Base-by-base conservation (phyloP, 1,140 invertebrate genomes). In the Diabrotica virgifera region DNA sequence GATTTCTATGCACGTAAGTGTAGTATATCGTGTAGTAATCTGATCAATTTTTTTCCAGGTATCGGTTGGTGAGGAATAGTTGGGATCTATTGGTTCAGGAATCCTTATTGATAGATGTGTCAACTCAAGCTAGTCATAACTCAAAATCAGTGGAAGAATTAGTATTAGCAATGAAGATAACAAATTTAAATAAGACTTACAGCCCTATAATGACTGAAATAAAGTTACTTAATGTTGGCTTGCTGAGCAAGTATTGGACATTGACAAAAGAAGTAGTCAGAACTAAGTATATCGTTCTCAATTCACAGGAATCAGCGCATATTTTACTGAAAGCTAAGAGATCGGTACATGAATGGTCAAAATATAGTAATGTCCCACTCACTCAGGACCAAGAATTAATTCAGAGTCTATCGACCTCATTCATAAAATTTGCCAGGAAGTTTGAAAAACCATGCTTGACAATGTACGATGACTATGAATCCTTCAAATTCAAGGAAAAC, bases 11-110 rank as follows among this genome's bases (percentile, higher is more conserved):
- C n/a, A n/a, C n/a, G n/a, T n/a, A n/a, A n/a, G n/a, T n/a, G n/a
- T n/a, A n/a, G n/a, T n/a, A n/a, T n/a, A n/a, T n/a, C n/a, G n/a
- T n/a, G n/a, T n/a, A n/a, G n/a, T n/a, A 24, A 24, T 24, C 24
- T 24, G 4, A 24, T 24, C 24, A 24, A 24, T 24, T 60, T 69
- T 64, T 62, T 78, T 79, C 53, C 70, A 87, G 86, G 68, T 86
- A 91, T 75, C 80, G 89, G 52, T 74, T 91, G 8, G 83, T 89
- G 36, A 84, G 88, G 6, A 89, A 91, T 66, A 83, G 82, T 13
- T 89, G 88, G 84, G 81, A 86, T 59, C 76, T 90, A n/a, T 83
- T 84, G 50, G 86, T 90, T n/a, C 79, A 87, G 55, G 86, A 89
- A 65, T 89, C 88, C 2, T 74, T 91, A 10, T 82, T 85, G 60